Base-by-base conservation (phyloP, 2,888 invertebrate genomes). In the Tricholauxania praeusta region DNA sequence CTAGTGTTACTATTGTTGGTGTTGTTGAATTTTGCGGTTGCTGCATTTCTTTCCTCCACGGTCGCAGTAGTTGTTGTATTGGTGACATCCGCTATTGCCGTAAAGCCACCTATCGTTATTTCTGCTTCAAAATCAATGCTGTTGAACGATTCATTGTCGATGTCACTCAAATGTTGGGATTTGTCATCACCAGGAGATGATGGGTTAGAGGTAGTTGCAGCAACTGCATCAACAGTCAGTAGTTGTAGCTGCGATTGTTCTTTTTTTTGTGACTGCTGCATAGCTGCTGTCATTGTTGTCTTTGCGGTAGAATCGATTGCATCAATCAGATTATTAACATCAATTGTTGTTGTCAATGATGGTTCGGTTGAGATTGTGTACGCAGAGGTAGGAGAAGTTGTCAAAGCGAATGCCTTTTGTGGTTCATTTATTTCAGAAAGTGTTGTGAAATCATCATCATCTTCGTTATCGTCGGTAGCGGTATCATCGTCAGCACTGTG, bases 71-170 rank as follows among this genome's bases (percentile, higher is more conserved):
- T 78, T 73, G 76, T 74, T 76, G 72, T 78, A 53, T 66, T 60
- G 39, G 63, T 62, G 71, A 22, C 62, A 49, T 49, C 62, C 47
- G 68, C 32, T 62, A 10, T 39, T 39, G 68, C 51, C n/a, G 64
- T 59, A 49, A 71, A 55, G 17, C 71, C 75, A 68, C 83, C 85
- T 77, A 86, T 85, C 81, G 85, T 85, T 80, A 87, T 86, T 82
- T 87, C 87, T 75, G 87, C 84, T 79, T 87, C 87, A 79, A 87
- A 88, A 83, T 88, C 88, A 80, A 87, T 87, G 81, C 87, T 87
- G 80, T 87, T 87, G 82, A 87, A 85, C 75, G 88, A 88, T 84
- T 88, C 88, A 83, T 87, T 85, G 82, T 88, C 87, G 78, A 86
- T 84, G 83, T 87, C 87, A 83, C 86, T 87, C 81, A 86, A 83